These are phyloP conservation scores for Holacanthus passer DNA, from an alignment of 2,113 vertebrate species.

Conservation along the genomic window DNA sequence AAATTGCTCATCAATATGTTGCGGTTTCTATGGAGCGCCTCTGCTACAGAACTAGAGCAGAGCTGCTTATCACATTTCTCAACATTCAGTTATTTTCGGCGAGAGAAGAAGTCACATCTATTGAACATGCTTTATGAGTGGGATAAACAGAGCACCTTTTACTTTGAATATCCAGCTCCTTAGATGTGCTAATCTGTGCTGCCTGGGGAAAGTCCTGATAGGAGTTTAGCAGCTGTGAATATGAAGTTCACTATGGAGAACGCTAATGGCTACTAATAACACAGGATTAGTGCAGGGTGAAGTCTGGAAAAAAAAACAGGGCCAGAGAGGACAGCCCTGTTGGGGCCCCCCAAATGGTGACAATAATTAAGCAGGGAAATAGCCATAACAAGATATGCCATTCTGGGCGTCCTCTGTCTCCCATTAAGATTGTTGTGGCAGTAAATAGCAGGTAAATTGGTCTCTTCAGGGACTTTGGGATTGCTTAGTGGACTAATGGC, in stretches of 20 bases:
- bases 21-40: neutral
- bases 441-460: constrained; percentile 60
- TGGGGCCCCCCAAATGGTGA: constrained; percentile 22
- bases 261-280: constrained; percentile 49
- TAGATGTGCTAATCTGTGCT: constrained; percentile 52
- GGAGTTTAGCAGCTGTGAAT: constrained; percentile 36
- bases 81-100: neutral
- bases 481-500: constrained; percentile 49
- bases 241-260: constrained; percentile 32
- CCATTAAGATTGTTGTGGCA: constrained; percentile 51
- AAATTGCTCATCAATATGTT: neutral
- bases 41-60: neutral
- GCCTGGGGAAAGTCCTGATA: constrained; percentile 30
- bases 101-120: constrained; percentile 19
- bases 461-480: constrained; percentile 51
- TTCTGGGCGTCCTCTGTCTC: constrained; percentile 32
- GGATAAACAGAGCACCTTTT: constrained; percentile 48
- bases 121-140: constrained; percentile 13
- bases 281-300: constrained; percentile 15
- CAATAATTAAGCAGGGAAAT: constrained; percentile 56
- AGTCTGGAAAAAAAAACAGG: neutral
- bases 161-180: constrained; percentile 28
- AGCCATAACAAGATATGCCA: constrained; percentile 25
- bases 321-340: constrained; percentile 1
- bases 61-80: constrained; percentile 3